Conservation (phyloP, 2,888 invertebrate species). For the Trisateles emortualis region DNA sequence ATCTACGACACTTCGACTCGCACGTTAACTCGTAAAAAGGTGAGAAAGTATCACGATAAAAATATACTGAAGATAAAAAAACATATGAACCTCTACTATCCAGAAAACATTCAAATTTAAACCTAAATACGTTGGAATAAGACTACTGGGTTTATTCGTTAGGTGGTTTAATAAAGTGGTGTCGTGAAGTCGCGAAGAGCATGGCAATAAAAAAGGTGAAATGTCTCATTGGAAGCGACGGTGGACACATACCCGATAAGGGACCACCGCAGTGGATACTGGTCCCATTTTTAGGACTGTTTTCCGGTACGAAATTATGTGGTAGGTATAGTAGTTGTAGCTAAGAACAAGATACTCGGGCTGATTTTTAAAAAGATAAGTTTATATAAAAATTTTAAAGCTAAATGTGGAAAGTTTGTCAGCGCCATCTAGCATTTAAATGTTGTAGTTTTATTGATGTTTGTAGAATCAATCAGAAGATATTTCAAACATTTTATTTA, state of each 20-base stretch:
- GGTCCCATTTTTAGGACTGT: conserved; percentile 76
- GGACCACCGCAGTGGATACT: conserved; percentile 80
- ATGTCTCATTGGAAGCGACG: conserved; percentile 83
- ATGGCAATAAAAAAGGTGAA: conserved; percentile 85
- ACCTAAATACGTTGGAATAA: conserved; percentile 39
- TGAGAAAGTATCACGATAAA: conserved; percentile 86
- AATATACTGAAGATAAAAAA: conserved; percentile 63
- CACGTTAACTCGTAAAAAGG: conserved; percentile 85
- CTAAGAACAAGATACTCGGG: conserved; percentile 43
- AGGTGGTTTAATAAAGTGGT: conserved; percentile 40
- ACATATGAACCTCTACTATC: conserved; percentile 1
- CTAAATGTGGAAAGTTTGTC: not conserved
- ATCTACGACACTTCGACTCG: conserved; percentile 84
- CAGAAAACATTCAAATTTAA: conserved; percentile 25
- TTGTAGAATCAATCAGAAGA: not conserved
- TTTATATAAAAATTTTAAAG: conserved; percentile 19
- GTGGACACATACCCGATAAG: conserved; percentile 80
- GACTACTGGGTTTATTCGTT: conserved; percentile 2
- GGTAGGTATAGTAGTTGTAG: conserved; percentile 36
- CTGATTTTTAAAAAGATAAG: conserved; percentile 16
- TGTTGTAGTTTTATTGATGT: conserved; percentile 6
- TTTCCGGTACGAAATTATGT: conserved; percentile 77
- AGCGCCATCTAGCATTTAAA: conserved; percentile 26
- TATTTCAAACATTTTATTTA: no score
- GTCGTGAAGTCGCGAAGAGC: conserved; percentile 82